Percentiles rank a stretch among this genome's conserved stretches.
phyloP scores from a whole-genome alignment of 2,797 vertebrate species.

The Sphenodon punctatus region DNA sequence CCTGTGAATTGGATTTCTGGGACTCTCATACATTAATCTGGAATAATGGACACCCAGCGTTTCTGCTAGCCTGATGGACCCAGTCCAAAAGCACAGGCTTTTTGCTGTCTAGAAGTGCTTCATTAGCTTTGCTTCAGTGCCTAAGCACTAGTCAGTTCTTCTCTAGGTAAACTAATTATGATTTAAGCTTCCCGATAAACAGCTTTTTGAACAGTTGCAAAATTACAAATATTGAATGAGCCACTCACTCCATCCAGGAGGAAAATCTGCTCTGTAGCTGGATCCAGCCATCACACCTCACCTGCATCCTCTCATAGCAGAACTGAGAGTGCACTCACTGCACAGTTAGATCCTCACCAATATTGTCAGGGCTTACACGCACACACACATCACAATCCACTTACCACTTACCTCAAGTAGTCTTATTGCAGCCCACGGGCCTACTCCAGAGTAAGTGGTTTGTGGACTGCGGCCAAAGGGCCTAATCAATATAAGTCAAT shows the following conservation, averaged over 20 bases:
- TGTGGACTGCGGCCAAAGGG: background rate
- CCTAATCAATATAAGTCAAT: too few relatives aligned
- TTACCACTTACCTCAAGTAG: too few relatives aligned
- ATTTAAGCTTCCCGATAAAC: slow-evolving; percentile 38
- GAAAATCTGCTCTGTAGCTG: background rate
- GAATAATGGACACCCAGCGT: background rate
- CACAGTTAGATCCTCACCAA: background rate
- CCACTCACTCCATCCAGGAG: slow-evolving; percentile 29
- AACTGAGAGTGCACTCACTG: background rate
- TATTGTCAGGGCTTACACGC: background rate
- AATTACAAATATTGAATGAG: slow-evolving; percentile 44
- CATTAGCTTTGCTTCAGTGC: slow-evolving; percentile 25
- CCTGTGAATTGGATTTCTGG: background rate
- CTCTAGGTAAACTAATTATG: slow-evolving; percentile 39
- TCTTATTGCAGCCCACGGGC: too few relatives aligned
- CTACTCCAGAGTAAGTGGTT: too few relatives aligned
- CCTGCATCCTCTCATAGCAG: too few relatives aligned
- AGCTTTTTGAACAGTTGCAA: slow-evolving; percentile 35
- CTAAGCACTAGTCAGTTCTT: slow-evolving; percentile 23
- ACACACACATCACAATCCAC: background rate
- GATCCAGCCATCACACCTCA: slow-evolving; percentile 30
- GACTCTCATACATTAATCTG: slow-evolving; percentile 7
- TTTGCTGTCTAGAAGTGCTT: background rate
- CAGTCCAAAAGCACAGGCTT: background rate
- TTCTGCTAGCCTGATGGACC: background rate